These are phyloP conservation scores for Chlorodrepanis virens DNA, from an alignment of 2,113 vertebrate genomes.

Conservation along the genomic window DNA sequence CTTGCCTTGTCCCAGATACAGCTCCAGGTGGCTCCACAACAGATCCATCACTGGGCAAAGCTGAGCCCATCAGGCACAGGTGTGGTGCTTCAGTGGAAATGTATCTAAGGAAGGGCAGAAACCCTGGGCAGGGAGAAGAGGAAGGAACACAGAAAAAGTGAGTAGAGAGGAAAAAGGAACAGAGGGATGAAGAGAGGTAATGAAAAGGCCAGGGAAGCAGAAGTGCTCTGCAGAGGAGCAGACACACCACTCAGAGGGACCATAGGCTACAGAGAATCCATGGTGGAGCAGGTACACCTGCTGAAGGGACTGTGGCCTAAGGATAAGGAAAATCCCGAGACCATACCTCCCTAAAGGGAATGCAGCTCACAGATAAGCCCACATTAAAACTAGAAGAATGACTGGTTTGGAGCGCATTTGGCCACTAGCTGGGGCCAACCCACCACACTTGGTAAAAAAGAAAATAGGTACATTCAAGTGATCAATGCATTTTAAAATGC, in stretches of 20 bases:
- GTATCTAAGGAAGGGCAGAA: not conserved
- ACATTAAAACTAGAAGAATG: not conserved
- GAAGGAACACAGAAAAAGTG: not conserved
- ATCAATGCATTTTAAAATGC: not conserved
- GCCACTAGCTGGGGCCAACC: not conserved
- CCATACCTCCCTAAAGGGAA: not conserved
- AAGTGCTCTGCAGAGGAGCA: not conserved
- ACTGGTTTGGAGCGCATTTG: not conserved
- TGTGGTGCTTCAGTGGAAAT: not conserved
- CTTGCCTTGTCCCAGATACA: not conserved
- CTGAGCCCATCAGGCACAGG: fast-evolving
- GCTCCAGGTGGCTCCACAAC: not conserved
- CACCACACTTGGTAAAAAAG: not conserved
- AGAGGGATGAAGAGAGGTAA: not conserved
- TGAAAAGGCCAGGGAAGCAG: not conserved
- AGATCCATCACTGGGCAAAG: not conserved
- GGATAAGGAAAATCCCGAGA: fast-evolving
- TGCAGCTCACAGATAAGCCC: not conserved
- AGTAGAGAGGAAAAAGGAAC: not conserved
- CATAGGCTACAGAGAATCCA: fast-evolving
- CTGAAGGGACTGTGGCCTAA: not conserved
- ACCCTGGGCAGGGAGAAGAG: not conserved
- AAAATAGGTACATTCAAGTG: not conserved
- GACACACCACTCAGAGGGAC: not conserved
- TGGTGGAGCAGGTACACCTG: not conserved